Percentiles rank a stretch among this genome's conserved stretches.
Conservation (phyloP, 2,797 vertebrate genomes). For the Octomys mimax region DNA sequence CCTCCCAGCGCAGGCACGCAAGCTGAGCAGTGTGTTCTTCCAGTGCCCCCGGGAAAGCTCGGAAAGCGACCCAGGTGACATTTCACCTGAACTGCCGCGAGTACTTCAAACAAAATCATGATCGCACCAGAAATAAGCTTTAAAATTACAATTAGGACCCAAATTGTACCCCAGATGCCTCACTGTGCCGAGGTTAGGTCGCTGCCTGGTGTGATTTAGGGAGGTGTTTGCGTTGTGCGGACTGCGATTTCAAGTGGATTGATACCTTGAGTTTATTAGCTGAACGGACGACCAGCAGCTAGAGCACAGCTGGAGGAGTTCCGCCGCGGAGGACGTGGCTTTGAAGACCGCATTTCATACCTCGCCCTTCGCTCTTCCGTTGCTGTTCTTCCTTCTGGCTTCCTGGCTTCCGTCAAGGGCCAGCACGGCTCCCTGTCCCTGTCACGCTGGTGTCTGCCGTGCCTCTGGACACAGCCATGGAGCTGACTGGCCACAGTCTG, state of each 20-base stretch:
- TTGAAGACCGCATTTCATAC: background rate
- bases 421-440: background rate
- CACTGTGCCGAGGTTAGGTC: background rate
- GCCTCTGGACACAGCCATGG: background rate
- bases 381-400: background rate
- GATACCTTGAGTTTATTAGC: background rate
- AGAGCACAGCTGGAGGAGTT: background rate
- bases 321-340: background rate
- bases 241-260: background rate
- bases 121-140: background rate
- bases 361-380: background rate
- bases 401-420: background rate
- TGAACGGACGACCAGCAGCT: fast-evolving
- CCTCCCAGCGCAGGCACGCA: too few species aligned
- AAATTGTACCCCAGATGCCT: background rate
- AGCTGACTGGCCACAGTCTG: background rate
- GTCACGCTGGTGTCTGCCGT: fast-evolving
- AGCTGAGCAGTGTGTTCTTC: background rate
- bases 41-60: background rate
- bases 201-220: background rate
- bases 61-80: background rate
- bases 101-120: background rate
- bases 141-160: background rate
- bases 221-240: background rate
- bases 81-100: background rate